Evolutionary conservation across 2,888 invertebrate genomes (phyloP).

Genomic region (Diadromus collaris): DNA sequence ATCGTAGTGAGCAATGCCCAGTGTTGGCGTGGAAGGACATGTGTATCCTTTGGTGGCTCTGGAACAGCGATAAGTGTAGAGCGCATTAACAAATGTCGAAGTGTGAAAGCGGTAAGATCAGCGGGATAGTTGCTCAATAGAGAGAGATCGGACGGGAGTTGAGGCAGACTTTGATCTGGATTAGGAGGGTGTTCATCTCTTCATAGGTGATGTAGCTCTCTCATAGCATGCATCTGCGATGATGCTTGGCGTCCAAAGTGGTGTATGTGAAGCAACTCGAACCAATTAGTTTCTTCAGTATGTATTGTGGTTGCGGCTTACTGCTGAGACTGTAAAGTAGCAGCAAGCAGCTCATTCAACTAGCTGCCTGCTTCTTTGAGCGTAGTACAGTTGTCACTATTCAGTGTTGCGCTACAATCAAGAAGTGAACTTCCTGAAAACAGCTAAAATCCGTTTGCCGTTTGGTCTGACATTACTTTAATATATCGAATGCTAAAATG

Average conservation of each 20-base stretch:
- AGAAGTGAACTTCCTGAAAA: background rate
- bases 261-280: background rate
- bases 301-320: background rate
- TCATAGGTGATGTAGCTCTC: background rate
- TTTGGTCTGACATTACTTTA: background rate
- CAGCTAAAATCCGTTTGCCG: background rate
- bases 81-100: background rate
- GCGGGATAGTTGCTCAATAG: background rate
- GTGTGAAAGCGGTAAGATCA: background rate
- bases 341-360: background rate
- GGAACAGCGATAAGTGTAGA: background rate
- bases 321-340: background rate
- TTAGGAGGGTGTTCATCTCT: background rate
- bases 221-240: background rate
- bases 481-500: background rate
- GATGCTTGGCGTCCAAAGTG: background rate
- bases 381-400: background rate
- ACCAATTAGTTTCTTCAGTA: background rate
- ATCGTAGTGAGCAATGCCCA: background rate
- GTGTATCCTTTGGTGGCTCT: background rate
- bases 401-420: background rate
- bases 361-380: background rate
- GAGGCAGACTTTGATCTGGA: background rate
- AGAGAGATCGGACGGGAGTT: background rate
- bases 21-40: background rate